Percentiles rank a stretch among this genome's conserved stretches.
These are phyloP conservation scores for Gavialis gangeticus DNA, from an alignment of 2,113 vertebrate species.

Conservation along the genomic window DNA sequence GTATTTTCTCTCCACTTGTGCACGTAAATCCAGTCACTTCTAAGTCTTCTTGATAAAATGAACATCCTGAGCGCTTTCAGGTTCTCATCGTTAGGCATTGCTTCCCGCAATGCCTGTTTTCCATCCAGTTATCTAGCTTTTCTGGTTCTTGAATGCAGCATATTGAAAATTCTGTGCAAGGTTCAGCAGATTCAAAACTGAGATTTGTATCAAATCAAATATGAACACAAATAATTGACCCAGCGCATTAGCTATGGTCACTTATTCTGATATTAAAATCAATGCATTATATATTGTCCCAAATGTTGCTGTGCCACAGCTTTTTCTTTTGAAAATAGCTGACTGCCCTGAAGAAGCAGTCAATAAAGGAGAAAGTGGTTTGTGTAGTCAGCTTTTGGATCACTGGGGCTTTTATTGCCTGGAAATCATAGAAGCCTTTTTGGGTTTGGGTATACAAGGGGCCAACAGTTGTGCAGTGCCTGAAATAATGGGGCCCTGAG, in stretches of 20 bases:
- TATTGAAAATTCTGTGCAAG: background rate
- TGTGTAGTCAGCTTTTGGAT: background rate
- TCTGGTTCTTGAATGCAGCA: background rate
- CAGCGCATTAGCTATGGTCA: background rate
- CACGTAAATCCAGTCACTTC: background rate
- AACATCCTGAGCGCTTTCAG: background rate
- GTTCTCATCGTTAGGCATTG: background rate
- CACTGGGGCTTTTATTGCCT: background rate
- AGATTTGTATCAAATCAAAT: background rate
- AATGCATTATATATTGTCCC: background rate
- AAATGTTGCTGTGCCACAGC: background rate
- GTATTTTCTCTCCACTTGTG: background rate
- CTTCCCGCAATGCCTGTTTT: background rate
- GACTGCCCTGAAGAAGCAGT: background rate
- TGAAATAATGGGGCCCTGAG: background rate
- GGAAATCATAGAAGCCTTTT: background rate
- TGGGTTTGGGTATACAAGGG: background rate
- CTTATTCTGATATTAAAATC: background rate
- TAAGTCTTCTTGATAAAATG: background rate
- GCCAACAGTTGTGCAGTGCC: background rate
- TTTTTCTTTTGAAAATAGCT: background rate
- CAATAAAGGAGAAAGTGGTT: background rate
- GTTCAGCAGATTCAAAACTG: background rate
- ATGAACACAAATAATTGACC: background rate
- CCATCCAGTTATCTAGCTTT: background rate